Evolutionary conservation across 2,797 vertebrate species (phyloP), one percentile per base, ranked within the genome.

Genomic region (Crax fasciolata): DNA sequence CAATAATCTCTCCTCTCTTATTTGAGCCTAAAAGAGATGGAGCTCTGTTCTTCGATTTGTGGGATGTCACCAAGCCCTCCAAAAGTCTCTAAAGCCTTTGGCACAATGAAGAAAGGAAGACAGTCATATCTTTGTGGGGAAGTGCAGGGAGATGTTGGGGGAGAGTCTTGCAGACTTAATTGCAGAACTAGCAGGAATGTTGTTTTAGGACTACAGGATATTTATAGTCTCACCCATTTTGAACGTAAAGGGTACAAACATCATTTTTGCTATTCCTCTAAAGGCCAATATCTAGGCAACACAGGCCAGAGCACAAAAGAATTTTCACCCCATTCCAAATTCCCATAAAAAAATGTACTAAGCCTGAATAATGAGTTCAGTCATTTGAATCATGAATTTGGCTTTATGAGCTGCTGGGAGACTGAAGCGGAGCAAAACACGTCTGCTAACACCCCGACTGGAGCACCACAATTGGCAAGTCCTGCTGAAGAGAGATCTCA

Each of bases 281-380:
- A 72, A 82, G 88, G 85, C 87, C 83, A 96, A 77, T 43, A 80
- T 84, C 76, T 77, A 75, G 93, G 17, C 52, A 84, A 91, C 63
- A 88, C n/a, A 77, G 79, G 79, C 91, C 87, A 97, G 89, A 93
- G 74, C 74, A 94, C 67, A 88, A 84, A 94, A 86, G 76, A 95
- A 94, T 94, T 91, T 93, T 82, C 76, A 93, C 48, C 62, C 84
- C 32, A 90, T 90, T 97, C 90, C 93, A 95, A 94, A 93, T 77
- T 93, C 89, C 72, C 71, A 93, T 76, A 39, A 92, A 94, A 82
- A 94, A 67, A 59, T 74, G 52, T 19, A 52, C 28, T 76, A 81
- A 90, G 71, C 59, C 67, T 91, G 80, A 94, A 94, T 89, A 96
- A 93, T 82, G 83, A 93, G 41, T 86, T 81, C 13, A 94, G 83